phyloP scores from a whole-genome alignment of 1,140 invertebrate genomes.

The Antheraea mylitta region DNA sequence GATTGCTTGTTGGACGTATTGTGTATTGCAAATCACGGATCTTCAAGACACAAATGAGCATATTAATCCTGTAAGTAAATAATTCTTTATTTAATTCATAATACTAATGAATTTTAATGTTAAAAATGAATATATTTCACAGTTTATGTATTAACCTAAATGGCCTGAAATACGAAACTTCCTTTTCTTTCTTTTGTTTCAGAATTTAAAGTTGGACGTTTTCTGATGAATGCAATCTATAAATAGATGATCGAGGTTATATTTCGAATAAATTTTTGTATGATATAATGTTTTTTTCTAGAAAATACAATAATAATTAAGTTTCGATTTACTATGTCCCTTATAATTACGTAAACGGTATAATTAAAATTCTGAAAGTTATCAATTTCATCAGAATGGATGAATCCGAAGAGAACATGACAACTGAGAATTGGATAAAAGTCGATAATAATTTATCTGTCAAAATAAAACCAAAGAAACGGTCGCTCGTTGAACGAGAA shows the following conservation, averaged over 20 bases:
- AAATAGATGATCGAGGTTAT: conserved; percentile 25
- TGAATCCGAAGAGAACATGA: conserved; percentile 60
- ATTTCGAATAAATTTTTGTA: conserved; percentile 27
- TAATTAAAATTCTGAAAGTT: conserved; percentile 18
- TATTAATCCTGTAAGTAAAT: conserved; percentile 24
- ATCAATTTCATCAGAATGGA: conserved; percentile 47
- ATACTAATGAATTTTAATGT: conserved; percentile 22
- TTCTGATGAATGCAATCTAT: conserved; percentile 31
- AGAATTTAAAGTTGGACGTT: conserved; percentile 34
- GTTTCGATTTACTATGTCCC: conserved; percentile 25
- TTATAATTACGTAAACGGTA: conserved; percentile 41
- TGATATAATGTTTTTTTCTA: conserved; percentile 8
- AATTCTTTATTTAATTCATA: conserved; percentile 37
- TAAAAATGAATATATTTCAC: conserved; percentile 29
- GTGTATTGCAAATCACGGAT: conserved; percentile 31
- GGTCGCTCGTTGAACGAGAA: conserved; percentile 64
- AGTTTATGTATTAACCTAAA: conserved; percentile 58
- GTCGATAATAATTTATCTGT: conserved; percentile 26
- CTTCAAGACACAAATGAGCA: conserved; percentile 24
- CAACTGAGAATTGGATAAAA: conserved; percentile 43
- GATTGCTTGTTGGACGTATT: conserved; percentile 41
- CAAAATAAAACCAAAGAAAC: conserved; percentile 58
- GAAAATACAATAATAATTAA: conserved; percentile 12
- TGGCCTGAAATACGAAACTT: conserved; percentile 53
- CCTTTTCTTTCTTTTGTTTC: conserved; percentile 72